Percentiles rank a stretch among this genome's conserved stretches.
These are phyloP conservation scores for Crenichthys baileyi DNA, from an alignment of 2,797 vertebrate species.

Conservation along the genomic window DNA sequence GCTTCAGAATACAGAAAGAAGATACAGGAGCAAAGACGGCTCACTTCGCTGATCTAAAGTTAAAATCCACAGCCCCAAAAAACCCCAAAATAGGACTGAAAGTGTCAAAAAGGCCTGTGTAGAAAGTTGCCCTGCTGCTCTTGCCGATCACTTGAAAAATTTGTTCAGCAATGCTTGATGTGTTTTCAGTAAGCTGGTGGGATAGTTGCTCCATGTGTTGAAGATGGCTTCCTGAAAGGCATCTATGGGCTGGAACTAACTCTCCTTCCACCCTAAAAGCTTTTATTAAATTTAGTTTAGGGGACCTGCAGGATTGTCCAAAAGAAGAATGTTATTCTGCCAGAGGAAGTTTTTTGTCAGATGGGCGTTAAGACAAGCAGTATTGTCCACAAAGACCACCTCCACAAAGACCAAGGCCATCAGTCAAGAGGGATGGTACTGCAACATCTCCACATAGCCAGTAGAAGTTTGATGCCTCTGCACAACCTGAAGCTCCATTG, in stretches of 20 bases:
- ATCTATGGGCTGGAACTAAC: too few species aligned
- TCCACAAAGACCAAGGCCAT: neutral
- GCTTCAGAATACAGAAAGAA: neutral
- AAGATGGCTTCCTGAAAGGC: too few species aligned
- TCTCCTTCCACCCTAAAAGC: too few species aligned
- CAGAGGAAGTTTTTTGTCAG: too few species aligned
- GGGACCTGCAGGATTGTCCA: too few species aligned
- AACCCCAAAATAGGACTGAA: neutral
- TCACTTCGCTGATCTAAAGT: neutral
- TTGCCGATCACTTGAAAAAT: neutral
- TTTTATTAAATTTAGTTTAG: too few species aligned
- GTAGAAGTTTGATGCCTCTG: neutral
- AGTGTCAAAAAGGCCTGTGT: neutral
- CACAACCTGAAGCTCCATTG: neutral
- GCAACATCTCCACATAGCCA: neutral
- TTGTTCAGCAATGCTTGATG: neutral
- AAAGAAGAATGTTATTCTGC: too few species aligned
- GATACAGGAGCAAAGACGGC: neutral
- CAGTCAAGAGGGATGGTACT: neutral
- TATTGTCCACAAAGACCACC: too few species aligned
- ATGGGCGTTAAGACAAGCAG: too few species aligned
- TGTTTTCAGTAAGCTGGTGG: too few species aligned
- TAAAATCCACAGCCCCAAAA: neutral
- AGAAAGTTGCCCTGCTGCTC: neutral
- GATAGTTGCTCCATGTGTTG: too few species aligned